Percentiles rank a stretch among this genome's conserved stretches.
Evolutionary conservation across 1,140 invertebrate species (phyloP).

Genomic region (Aphaenogaster floridana): DNA sequence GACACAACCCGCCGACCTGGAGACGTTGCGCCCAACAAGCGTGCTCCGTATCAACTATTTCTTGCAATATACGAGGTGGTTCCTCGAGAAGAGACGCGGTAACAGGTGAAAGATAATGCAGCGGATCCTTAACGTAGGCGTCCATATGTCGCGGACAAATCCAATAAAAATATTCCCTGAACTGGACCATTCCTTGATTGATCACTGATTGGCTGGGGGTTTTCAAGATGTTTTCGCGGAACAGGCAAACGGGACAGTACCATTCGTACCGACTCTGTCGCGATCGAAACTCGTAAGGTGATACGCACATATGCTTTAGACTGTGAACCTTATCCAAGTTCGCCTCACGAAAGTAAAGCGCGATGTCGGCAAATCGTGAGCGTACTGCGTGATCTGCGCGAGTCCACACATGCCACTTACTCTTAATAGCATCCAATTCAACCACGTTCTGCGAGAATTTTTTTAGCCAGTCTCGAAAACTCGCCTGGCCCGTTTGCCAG

Average conservation of each 20-base stretch:
- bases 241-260: conserved; percentile 88
- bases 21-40: conserved; percentile 77
- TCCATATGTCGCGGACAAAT: conserved; percentile 86
- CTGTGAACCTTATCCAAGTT: conserved; percentile 82
- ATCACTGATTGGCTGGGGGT: conserved; percentile 84
- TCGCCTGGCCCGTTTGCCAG: conserved; percentile 81
- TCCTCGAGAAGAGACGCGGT: conserved; percentile 85
- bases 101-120: conserved; percentile 79
- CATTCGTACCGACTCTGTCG: conserved; percentile 86
- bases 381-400: conserved; percentile 81
- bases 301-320: conserved; percentile 83
- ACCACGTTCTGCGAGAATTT: conserved; percentile 87
- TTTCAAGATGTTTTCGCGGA: conserved; percentile 80
- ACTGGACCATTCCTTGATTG: conserved; percentile 87
- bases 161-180: conserved; percentile 87
- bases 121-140: conserved; percentile 83
- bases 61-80: conserved; percentile 84
- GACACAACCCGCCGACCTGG: conserved; percentile 87
- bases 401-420: conserved; percentile 86
- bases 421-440: conserved; percentile 81
- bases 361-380: conserved; percentile 56
- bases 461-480: conserved; percentile 86
- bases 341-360: conserved; percentile 71
- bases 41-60: conserved; percentile 77
- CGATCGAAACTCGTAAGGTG: conserved; percentile 86